Percentiles rank a stretch among this genome's conserved stretches.
Evolutionary conservation across 2,113 vertebrate species (phyloP).

Genomic region (Chunga burmeisteri): DNA sequence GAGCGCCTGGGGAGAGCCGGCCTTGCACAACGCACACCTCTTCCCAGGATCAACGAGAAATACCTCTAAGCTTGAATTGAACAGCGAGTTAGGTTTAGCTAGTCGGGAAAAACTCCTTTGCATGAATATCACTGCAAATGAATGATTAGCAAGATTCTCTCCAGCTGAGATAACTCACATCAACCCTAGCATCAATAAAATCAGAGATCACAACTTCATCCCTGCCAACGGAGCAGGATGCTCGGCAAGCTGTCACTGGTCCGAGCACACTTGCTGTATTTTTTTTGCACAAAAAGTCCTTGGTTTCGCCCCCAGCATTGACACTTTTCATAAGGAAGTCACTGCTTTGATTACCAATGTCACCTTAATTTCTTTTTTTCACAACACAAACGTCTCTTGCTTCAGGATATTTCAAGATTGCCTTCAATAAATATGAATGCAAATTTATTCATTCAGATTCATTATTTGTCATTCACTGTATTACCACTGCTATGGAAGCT

Average conservation of each 20-base stretch:
- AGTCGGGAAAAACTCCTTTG: background rate
- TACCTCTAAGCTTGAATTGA: accelerated
- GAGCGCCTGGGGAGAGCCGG: background rate
- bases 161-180: too few species aligned
- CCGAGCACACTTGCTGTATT: accelerated
- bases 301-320: background rate
- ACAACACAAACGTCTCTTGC: background rate
- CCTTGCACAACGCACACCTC: background rate
- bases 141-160: accelerated
- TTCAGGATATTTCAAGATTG: constrained; percentile 13
- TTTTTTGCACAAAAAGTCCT: background rate
- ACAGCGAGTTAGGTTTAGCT: background rate
- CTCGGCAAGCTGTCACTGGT: background rate
- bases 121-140: accelerated
- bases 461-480: constrained; percentile 1
- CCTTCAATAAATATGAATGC: constrained; percentile 43
- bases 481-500: background rate
- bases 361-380: constrained; percentile 29
- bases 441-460: constrained; percentile 25
- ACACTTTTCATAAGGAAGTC: background rate
- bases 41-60: accelerated
- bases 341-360: constrained; percentile 32
- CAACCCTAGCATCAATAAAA: accelerated
- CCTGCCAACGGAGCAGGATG: accelerated
- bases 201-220: too few species aligned